These are phyloP conservation scores for Propithecus deckenii DNA, from an alignment of 2,797 vertebrate species.

Conservation along the genomic window DNA sequence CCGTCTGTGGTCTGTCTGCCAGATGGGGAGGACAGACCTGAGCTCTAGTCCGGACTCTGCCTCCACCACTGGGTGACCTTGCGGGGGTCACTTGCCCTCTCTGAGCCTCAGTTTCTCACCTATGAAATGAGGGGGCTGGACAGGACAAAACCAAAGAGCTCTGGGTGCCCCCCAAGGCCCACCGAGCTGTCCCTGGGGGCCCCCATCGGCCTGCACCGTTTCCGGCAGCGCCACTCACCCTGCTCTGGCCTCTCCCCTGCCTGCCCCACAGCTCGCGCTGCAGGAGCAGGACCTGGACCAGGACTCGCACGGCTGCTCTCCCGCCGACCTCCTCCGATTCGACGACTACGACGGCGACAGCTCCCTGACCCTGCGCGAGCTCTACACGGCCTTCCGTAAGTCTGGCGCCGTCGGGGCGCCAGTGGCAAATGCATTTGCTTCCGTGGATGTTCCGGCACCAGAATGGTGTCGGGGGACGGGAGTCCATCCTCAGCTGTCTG, in stretches of 20 bases:
- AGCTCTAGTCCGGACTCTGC: background rate
- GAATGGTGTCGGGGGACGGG: background rate
- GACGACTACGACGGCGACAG: conserved; percentile 95
- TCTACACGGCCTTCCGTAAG: conserved; percentile 98
- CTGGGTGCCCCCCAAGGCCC: background rate
- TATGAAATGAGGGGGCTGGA: background rate
- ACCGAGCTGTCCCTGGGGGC: background rate
- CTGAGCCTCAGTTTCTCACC: background rate
- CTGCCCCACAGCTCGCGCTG: conserved; percentile 72
- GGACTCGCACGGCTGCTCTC: conserved; percentile 89
- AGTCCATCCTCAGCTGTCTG: background rate
- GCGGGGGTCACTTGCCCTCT: background rate
- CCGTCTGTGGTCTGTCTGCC: background rate
- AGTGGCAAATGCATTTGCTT: fast-evolving
- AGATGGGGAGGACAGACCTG: background rate
- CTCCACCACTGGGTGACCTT: background rate
- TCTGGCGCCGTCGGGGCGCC: background rate
- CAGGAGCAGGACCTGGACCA: conserved; percentile 86
- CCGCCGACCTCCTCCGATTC: conserved; percentile 93
- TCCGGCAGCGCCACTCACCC: too few relatives aligned
- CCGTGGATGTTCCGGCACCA: fast-evolving
- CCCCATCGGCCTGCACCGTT: too few relatives aligned
- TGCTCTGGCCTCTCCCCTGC: background rate
- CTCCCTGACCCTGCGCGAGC: conserved; percentile 91
- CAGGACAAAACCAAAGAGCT: background rate